Evolutionary conservation across 2,797 vertebrate species (phyloP), one percentile per base, ranked within the genome.

Genomic region (Capromys pilorides): DNA sequence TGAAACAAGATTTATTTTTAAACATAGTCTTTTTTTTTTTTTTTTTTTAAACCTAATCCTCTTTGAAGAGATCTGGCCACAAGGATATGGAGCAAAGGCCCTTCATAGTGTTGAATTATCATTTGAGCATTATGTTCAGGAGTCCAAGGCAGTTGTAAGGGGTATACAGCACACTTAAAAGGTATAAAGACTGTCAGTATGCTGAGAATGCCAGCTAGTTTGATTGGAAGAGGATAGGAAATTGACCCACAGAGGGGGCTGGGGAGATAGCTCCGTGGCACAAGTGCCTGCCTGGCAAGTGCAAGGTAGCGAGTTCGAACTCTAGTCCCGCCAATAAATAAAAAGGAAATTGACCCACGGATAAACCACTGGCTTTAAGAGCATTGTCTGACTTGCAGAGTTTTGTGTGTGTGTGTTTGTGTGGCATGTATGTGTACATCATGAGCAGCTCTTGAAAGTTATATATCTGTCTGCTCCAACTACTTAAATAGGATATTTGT

Each of bases 1-100:
- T 93, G 82, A 95, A 94, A 49, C 62, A 49, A 66, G 59, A 26
- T 93, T 97, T 95, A 93, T 94, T 95, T 96, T 94, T 89, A 93
- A 95, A 91, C 77, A 91, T 86, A 73, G 33, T 69, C 66, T 33
- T 69, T 33, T 69, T 69, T 67, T 64, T 31, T n/a, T 69, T 69
- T 36, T 94, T n/a, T n/a, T n/a, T n/a, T n/a, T n/a, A n/a, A 94
- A 88, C 78, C 80, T 84, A 75, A 41, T 86, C 31, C 66, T 91
- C 80, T 91, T 94, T 54, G 1, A 89, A 85, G 90, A 90, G 67
- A 33, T 62, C 11, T 96, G 69, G 67, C 83, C 39, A 36, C 39
- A 88, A 87, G 66, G 61, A 88, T 94, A 54, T 66, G 64, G 39
- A 19, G 22, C 78, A 89, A 78, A 91, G 78, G 57, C 36, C 79